Conservation (phyloP, 1,140 invertebrate genomes). For the Micrasema longulum region DNA sequence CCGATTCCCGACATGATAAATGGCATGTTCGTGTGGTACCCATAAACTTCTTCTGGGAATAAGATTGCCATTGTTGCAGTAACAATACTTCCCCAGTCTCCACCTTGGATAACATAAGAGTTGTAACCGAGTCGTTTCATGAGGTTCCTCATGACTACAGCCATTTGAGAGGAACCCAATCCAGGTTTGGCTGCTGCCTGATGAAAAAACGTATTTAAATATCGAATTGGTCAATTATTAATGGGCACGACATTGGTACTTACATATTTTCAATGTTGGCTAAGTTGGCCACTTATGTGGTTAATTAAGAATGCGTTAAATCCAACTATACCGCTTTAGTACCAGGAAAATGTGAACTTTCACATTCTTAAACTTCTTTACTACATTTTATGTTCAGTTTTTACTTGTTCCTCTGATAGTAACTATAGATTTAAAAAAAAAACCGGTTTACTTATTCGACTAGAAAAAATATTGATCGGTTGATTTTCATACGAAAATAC, state of each 20-base stretch:
- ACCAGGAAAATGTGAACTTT: neutral
- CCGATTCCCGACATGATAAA: conserved; percentile 13
- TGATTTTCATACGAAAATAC: no score
- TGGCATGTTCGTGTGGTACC: conserved; percentile 64
- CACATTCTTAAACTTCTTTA: neutral
- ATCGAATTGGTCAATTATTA: neutral
- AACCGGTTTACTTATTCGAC: no score
- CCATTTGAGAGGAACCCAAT: conserved; percentile 73
- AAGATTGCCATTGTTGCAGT: conserved; percentile 71
- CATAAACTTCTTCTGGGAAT: conserved; percentile 78
- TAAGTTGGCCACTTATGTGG: neutral
- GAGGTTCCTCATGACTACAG: conserved; percentile 82
- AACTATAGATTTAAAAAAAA: no score
- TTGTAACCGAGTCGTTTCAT: conserved; percentile 84
- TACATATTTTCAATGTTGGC: neutral
- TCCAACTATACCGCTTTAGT: neutral
- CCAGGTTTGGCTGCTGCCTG: conserved; percentile 71
- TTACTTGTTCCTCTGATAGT: no score
- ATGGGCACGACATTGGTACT: neutral
- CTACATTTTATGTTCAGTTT: no score
- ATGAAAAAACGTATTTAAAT: conserved; percentile 2
- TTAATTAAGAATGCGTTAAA: neutral
- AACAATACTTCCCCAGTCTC: conserved; percentile 84
- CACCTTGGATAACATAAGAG: conserved; percentile 86
- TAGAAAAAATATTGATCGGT: no score